Percentiles rank a stretch among this genome's conserved stretches.
These are phyloP conservation scores for Pogonocherus hispidulus DNA, from an alignment of 2,888 invertebrate genomes.

Conservation along the genomic window DNA sequence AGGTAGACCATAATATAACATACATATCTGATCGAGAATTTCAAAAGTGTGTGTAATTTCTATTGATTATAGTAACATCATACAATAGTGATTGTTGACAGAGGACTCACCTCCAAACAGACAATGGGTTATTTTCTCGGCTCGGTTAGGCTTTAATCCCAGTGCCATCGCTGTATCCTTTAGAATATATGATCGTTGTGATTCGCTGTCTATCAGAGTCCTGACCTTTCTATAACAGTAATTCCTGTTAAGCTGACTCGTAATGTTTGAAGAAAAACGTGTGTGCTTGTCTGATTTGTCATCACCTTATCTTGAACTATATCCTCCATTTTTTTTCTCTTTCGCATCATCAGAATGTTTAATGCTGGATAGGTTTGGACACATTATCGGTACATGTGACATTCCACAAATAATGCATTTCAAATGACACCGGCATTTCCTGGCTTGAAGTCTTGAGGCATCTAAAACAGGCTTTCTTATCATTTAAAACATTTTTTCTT, in stretches of 20 bases:
- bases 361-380: constrained; percentile 3
- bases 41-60: constrained; percentile 2
- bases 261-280: constrained; percentile 11
- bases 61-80: neutral
- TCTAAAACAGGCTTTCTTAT: constrained; percentile 17
- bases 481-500: constrained; percentile 2
- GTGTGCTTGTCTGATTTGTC: constrained; percentile 10
- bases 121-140: constrained; percentile 23
- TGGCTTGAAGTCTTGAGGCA: constrained; percentile 21
- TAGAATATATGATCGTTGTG: constrained; percentile 13
- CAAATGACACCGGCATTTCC: constrained; percentile 21
- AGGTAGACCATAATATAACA: constrained; percentile 12
- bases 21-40: neutral
- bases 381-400: constrained; percentile 30
- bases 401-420: constrained; percentile 19
- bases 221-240: neutral
- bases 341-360: neutral
- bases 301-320: neutral
- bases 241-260: neutral
- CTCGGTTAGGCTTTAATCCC: constrained; percentile 14
- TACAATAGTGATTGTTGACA: constrained; percentile 6
- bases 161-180: neutral
- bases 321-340: neutral
- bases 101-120: constrained; percentile 21
- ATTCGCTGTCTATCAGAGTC: constrained; percentile 17